These are phyloP conservation scores for Geodia barretti DNA, from an alignment of 37 sponge, comb jelly and placozoan genomes.

Conservation along the genomic window DNA sequence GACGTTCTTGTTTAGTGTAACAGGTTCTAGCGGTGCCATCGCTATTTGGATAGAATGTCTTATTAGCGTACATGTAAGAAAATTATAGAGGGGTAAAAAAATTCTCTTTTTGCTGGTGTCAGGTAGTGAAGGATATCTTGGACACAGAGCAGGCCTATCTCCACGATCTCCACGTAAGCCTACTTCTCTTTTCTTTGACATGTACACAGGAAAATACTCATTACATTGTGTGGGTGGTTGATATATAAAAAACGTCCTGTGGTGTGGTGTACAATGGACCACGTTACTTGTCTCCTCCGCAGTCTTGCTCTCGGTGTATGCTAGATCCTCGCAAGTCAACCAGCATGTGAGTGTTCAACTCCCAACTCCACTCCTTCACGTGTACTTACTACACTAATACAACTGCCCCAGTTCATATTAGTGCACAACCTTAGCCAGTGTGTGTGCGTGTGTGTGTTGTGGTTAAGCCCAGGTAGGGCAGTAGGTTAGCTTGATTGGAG, in stretches of 20 bases:
- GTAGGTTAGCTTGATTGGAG: not conserved
- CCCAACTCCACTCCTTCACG: no score
- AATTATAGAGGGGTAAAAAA: not conserved
- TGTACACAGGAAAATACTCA: no score
- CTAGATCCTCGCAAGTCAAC: constrained; percentile 66
- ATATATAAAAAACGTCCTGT: not conserved
- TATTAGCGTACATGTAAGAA: no score
- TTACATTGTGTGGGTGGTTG: not conserved
- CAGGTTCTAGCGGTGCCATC: no score
- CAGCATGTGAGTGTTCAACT: constrained; percentile 78
- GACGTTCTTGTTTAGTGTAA: no score
- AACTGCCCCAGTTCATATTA: no score
- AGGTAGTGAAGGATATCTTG: constrained; percentile 73
- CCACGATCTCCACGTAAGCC: constrained; percentile 67
- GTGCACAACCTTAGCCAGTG: no score
- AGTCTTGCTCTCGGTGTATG: no score
- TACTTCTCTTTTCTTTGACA: no score
- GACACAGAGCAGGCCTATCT: constrained; percentile 73
- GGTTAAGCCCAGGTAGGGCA: not conserved
- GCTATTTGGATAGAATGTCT: no score
- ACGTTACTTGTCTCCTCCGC: not conserved
- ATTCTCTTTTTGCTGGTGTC: not conserved
- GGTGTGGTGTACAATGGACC: not conserved
- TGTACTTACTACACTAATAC: no score
- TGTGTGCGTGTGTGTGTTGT: not conserved